phyloP scores from a whole-genome alignment of 2,113 vertebrate genomes.

The Psettodes erumei region DNA sequence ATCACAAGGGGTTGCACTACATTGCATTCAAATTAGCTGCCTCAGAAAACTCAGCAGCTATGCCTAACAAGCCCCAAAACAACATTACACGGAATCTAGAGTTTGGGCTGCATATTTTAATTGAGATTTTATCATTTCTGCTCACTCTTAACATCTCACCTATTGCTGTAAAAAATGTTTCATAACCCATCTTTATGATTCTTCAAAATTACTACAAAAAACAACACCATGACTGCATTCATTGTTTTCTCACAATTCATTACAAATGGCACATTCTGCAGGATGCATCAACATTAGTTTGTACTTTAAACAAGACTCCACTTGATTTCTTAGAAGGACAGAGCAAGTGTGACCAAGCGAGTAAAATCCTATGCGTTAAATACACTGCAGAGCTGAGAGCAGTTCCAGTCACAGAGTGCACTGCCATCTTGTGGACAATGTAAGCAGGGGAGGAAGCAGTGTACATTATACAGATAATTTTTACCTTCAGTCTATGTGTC shows the following conservation, averaged over 20 bases:
- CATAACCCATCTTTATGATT: neutral
- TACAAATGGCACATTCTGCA: slow-evolving; percentile 7
- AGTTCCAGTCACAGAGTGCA: slow-evolving; percentile 22
- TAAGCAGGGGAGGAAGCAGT: neutral
- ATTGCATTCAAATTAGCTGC: slow-evolving; percentile 71
- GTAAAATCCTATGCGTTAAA: neutral
- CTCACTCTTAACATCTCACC: slow-evolving; percentile 14
- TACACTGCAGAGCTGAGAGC: slow-evolving; percentile 29
- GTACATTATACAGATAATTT: neutral
- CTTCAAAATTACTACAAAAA: neutral
- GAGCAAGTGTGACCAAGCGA: neutral
- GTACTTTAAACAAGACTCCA: slow-evolving; percentile 37
- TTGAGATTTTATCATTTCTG: neutral
- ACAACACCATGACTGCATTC: neutral
- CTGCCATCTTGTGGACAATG: slow-evolving; percentile 76
- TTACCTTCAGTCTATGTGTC: neutral
- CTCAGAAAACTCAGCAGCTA: slow-evolving; percentile 41
- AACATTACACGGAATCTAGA: slow-evolving; percentile 33
- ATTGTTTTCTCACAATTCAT: slow-evolving; percentile 1
- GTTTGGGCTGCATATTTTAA: slow-evolving; percentile 20
- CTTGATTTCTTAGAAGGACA: neutral
- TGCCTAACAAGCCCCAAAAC: slow-evolving; percentile 50
- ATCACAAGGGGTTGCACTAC: slow-evolving; percentile 54
- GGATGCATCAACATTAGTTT: neutral
- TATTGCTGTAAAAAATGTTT: slow-evolving; percentile 27